A percentile compares a stretch with the other conserved stretches of the same genome.
Conservation (phyloP, 1,140 invertebrate species). For the Bacillus rossius region DNA sequence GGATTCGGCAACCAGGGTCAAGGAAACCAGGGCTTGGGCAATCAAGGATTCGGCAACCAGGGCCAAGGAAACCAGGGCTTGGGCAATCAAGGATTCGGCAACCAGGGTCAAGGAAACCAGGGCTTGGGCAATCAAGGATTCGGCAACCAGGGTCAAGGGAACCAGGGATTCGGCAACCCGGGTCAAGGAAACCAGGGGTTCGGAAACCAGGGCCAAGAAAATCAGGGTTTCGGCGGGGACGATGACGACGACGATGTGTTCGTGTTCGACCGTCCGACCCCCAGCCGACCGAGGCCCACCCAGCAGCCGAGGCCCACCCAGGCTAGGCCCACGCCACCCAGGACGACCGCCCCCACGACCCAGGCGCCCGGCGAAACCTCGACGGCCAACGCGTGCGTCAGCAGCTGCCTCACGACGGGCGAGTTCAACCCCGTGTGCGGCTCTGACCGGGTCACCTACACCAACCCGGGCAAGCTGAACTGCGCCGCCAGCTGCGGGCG, state of each 20-base stretch:
- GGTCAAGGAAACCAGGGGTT: too few relatives aligned
- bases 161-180: too few relatives aligned
- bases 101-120: too few relatives aligned
- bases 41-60: too few relatives aligned
- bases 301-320: neutral
- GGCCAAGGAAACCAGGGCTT: too few relatives aligned
- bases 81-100: too few relatives aligned
- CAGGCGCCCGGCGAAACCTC: neutral
- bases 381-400: neutral
- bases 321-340: neutral
- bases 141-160: too few relatives aligned
- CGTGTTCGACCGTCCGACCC: neutral
- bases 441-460: slow-evolving; percentile 53
- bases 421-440: slow-evolving; percentile 69
- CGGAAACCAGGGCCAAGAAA: too few relatives aligned
- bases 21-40: too few relatives aligned
- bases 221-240: neutral
- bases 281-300: neutral
- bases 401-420: slow-evolving; percentile 40
- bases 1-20: too few relatives aligned
- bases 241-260: neutral
- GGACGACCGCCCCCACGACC: neutral
- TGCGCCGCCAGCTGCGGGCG: slow-evolving; percentile 55
- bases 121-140: too few relatives aligned
- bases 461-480: slow-evolving; percentile 50